These are phyloP conservation scores for Eupithecia vulgata DNA, from an alignment of 2,888 invertebrate species.

Conservation along the genomic window DNA sequence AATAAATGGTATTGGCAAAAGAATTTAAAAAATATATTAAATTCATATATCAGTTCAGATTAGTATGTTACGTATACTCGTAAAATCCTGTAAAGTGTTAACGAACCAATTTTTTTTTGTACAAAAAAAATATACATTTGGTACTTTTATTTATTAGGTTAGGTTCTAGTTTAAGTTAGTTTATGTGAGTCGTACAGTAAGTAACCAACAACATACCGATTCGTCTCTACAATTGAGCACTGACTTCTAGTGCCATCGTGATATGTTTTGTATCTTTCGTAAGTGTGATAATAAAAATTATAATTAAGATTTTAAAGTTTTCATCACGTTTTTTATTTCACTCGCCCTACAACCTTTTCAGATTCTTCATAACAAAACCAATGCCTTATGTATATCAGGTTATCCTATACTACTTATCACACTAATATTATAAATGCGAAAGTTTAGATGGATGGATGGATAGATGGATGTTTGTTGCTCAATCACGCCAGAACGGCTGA, in stretches of 20 bases:
- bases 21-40: neutral
- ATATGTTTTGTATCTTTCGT: constrained; percentile 82
- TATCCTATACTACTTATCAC: too few relatives aligned
- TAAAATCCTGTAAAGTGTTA: neutral
- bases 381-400: too few relatives aligned
- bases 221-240: constrained; percentile 68
- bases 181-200: constrained; percentile 32
- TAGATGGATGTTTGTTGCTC: too few relatives aligned
- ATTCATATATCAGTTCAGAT: neutral
- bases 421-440: too few relatives aligned
- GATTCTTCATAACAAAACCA: neutral
- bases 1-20: constrained; percentile 21
- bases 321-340: constrained; percentile 48
- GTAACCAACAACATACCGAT: constrained; percentile 43
- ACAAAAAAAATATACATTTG: constrained; percentile 47
- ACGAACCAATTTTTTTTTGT: neutral
- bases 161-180: constrained; percentile 29
- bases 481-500: too few relatives aligned
- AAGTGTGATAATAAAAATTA: constrained; percentile 82
- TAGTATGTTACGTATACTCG: neutral
- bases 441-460: too few relatives aligned
- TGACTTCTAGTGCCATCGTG: constrained; percentile 83
- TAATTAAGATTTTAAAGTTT: constrained; percentile 67
- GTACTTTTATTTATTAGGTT: constrained; percentile 53
- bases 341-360: neutral